Evolutionary conservation across 2,888 invertebrate species (phyloP).

Genomic region (Melanargia galathea): DNA sequence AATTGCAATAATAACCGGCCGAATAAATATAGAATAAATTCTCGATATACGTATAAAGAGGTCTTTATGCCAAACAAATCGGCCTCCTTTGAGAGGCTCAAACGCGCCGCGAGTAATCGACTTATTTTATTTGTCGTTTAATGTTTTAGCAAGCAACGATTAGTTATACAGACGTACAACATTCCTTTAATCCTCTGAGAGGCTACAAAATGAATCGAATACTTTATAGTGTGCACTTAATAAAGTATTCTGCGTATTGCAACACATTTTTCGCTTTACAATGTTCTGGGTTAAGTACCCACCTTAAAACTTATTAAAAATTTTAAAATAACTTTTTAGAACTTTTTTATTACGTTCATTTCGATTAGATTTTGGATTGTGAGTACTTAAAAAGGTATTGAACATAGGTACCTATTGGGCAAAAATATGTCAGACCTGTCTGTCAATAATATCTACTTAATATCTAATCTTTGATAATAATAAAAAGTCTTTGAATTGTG

Average conservation of each 20-base stretch:
- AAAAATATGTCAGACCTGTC: not conserved
- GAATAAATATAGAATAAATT: slow-evolving; percentile 74
- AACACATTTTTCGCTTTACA: not conserved
- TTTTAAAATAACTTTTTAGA: too few relatives aligned
- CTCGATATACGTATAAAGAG: slow-evolving; percentile 72
- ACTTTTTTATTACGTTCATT: too few relatives aligned
- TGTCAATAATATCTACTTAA: too few relatives aligned
- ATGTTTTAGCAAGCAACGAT: slow-evolving; percentile 48
- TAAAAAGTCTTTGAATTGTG: too few relatives aligned
- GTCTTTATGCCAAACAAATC: slow-evolving; percentile 81
- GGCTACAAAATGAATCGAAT: slow-evolving; percentile 21
- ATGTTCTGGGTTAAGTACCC: not conserved
- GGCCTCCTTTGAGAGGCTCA: slow-evolving; percentile 74
- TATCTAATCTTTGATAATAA: too few relatives aligned
- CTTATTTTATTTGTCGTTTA: slow-evolving; percentile 68
- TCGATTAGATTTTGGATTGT: too few relatives aligned
- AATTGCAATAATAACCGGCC: slow-evolving; percentile 77
- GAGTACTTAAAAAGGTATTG: too few relatives aligned
- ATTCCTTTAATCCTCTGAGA: slow-evolving; percentile 18
- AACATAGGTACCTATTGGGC: too few relatives aligned
- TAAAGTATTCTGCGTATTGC: not conserved
- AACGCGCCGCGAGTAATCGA: slow-evolving; percentile 68
- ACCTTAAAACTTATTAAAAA: too few relatives aligned
- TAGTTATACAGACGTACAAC: slow-evolving; percentile 35
- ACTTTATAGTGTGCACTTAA: slow-evolving; percentile 23